Evolutionary conservation across 2,113 vertebrate species (phyloP), one percentile per base, ranked within the genome.

Genomic region (Setophaga petechia): DNA sequence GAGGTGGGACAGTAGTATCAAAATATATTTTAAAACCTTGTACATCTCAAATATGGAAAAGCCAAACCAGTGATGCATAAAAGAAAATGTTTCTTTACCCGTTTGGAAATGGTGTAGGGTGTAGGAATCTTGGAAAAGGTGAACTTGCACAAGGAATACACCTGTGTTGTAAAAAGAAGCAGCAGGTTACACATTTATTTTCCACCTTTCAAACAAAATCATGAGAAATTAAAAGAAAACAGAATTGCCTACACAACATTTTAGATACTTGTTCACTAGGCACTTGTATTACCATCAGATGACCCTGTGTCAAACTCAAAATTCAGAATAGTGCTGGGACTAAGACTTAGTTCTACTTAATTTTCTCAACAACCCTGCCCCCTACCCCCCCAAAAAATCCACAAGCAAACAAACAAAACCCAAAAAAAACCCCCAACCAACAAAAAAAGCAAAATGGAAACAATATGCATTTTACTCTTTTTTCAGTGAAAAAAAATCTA

Each of bases 101-200:
- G 97, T 98, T 99, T 99, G 90, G 98, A 99, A 62, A 98, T 93
- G 43, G 98, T 99, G 95, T 99, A 99, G 17, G 99, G 99, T 63
- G 98, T 98, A 41, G 98, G 99, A 89, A 99, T 99, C 98, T 99
- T 99, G 86, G 98, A 98, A 96, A 99, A 99, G 95, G 97, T 98
- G 98, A 99, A 99, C 96, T 99, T 99, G 97, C 98, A 99, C 80
- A 98, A 98, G 17, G 99, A 98, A 97, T 99, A 99, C 5, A 99
- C 99, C 99, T 99, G 90, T 23, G 54, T 63, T 55, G 9, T 43
- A 91, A 84, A 84, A 95, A 94, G 79, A 79, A 93, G 30, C 22
- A 89, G 62, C 24, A 72, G 31, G 78, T 94, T 46, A 94, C 31
- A 41, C 19, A 66, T 28, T 46, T 31, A 28, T 39, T 11, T 80